Percentiles rank a stretch among this genome's conserved stretches.
These are phyloP conservation scores for Philantomba maxwellii DNA, from an alignment of 2,113 vertebrate genomes.

Conservation along the genomic window DNA sequence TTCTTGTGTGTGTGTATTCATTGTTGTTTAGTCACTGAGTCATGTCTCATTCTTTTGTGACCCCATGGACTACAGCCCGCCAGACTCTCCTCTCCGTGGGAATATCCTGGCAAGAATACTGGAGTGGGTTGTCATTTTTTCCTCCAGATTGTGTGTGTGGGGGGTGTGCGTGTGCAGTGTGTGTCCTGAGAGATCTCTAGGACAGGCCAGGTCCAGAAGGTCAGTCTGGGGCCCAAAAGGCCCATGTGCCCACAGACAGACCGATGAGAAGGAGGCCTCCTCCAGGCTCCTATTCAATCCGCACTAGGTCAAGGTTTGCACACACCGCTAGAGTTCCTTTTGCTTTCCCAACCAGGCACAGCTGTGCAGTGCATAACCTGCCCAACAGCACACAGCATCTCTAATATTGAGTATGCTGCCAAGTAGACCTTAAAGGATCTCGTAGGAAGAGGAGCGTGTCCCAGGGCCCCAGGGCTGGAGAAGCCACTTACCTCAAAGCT, in stretches of 20 bases:
- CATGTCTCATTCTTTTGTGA: background rate
- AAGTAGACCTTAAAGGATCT: background rate
- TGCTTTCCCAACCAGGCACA: background rate
- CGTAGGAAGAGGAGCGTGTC: background rate
- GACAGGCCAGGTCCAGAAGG: background rate
- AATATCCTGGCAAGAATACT: background rate
- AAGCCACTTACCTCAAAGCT: conserved; percentile 72
- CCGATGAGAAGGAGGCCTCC: background rate
- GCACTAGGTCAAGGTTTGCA: background rate
- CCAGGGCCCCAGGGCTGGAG: background rate
- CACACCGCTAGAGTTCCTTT: background rate
- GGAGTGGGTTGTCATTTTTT: background rate
- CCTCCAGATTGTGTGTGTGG: background rate
- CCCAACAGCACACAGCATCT: background rate
- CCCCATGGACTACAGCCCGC: background rate
- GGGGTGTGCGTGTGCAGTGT: too few relatives aligned
- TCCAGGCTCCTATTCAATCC: background rate
- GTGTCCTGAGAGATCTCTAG: background rate
- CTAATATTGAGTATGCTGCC: background rate
- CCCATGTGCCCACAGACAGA: background rate
- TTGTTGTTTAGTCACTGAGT: background rate
- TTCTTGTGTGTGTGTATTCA: background rate
- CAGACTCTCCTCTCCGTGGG: background rate
- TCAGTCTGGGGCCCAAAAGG: too few relatives aligned
- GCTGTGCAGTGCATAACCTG: background rate